Base-by-base conservation (phyloP, 1,140 invertebrate genomes). In the Aricia agestis region DNA sequence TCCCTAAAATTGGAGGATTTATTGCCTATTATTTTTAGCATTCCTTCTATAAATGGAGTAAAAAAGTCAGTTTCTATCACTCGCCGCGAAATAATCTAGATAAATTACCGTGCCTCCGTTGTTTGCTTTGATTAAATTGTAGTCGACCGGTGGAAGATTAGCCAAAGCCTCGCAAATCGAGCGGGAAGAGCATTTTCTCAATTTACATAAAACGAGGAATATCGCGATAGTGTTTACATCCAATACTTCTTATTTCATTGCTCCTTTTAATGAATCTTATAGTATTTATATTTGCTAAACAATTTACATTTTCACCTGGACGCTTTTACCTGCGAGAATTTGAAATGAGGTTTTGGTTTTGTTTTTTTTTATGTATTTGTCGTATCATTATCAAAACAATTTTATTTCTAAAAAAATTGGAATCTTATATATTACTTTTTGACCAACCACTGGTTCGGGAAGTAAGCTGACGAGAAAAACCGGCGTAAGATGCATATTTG, bases 51-150 rank as follows among this genome's bases (percentile, higher is more conserved):
- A 52, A 42, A 66, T 67, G 31, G 31, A 52, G 17, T 32, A 72
- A 72, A 72, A 86, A 90, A 89, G 81, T 85, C 79, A 81, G 86
- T 89, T 89, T 85, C 86, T 82, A 85, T 83, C 85, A 83, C 73
- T 84, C 85, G 83, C 87, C 87, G 79, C 84, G 80, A 86, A 89
- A 89, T 90, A 91, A 91, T 91, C 87, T 82, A 89, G 89, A 91
- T 87, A 89, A 91, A 91, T 91, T 91, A 91, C 86, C 82, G 79
- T 72, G 75, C 79, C 76, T 80, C 84, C 84, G 87, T 89, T 91
- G 89, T 89, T 91, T 90, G 86, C 89, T 91, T 88, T 91, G 89
- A 91, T 91, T 91, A 91, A 91, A 91, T 90, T 90, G 87, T 89
- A 89, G 85, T 87, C 85, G 85, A 91, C 87, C 87, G 85, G 79